These are phyloP conservation scores for Trachymyrmex septentrionalis DNA, from an alignment of 1,140 invertebrate species.

Conservation along the genomic window DNA sequence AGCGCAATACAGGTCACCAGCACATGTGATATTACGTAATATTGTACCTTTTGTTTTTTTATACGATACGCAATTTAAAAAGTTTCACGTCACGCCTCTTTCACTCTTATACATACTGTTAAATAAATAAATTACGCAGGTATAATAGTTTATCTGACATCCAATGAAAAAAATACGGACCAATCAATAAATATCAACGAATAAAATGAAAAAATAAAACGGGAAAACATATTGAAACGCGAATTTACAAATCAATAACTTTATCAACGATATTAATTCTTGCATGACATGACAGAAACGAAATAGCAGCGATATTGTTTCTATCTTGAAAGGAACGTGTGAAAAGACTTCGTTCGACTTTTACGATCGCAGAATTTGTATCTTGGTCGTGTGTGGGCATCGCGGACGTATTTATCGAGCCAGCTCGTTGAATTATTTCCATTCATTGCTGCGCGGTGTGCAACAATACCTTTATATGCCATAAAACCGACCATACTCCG, in stretches of 20 bases:
- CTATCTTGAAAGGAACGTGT: constrained; percentile 50
- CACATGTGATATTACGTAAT: constrained; percentile 9
- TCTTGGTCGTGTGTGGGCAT: constrained; percentile 65
- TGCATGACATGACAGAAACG: neutral
- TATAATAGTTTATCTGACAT: constrained; percentile 16
- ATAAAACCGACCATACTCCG: constrained; percentile 79
- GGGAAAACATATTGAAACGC: neutral
- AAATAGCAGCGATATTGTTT: neutral
- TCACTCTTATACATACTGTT: neutral
- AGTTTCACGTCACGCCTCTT: constrained; percentile 30
- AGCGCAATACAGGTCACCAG: constrained; percentile 1
- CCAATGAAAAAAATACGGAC: neutral
- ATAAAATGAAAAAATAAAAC: neutral
- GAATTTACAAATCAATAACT: neutral
- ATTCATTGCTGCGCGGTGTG: constrained; percentile 79
- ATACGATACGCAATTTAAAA: constrained; percentile 12
- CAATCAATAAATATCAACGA: neutral
- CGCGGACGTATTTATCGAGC: constrained; percentile 79
- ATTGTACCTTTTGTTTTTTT: constrained; percentile 20
- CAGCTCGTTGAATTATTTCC: constrained; percentile 83
- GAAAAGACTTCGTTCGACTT: constrained; percentile 77
- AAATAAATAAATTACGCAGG: constrained; percentile 21
- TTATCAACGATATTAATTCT: neutral
- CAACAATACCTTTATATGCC: constrained; percentile 83
- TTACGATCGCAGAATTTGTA: constrained; percentile 84